Evolutionary conservation across 1,140 invertebrate species (phyloP).

Genomic region (Calycopis cecrops): DNA sequence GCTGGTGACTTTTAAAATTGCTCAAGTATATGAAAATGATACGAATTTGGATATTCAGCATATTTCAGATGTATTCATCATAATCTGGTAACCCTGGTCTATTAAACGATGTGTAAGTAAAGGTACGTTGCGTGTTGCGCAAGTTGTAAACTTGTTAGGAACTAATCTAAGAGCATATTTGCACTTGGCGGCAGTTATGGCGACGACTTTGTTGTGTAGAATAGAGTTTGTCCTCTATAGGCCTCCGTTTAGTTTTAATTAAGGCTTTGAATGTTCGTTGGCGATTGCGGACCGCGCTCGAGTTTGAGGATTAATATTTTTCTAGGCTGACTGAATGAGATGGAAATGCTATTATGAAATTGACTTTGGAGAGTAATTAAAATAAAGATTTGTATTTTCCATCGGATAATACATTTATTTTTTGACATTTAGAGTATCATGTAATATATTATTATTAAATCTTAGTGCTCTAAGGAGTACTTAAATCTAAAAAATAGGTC

Average conservation of each 20-base stretch:
- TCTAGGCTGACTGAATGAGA: constrained; percentile 14
- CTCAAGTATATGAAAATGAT: too few species aligned
- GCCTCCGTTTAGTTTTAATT: constrained; percentile 53
- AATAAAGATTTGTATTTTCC: constrained; percentile 8
- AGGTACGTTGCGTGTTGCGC: constrained; percentile 7
- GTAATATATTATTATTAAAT: too few species aligned
- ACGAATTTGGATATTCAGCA: too few species aligned
- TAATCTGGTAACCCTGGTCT: too few species aligned
- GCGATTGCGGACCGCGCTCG: constrained; percentile 18
- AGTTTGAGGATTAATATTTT: constrained; percentile 22
- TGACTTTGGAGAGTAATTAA: constrained; percentile 12
- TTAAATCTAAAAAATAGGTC: too few species aligned
- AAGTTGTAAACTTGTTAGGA: constrained; percentile 20
- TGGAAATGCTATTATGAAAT: constrained; percentile 12
- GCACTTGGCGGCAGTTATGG: constrained; percentile 49
- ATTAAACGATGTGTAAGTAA: neutral
- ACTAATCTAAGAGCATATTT: constrained; percentile 44
- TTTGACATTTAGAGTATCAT: too few species aligned
- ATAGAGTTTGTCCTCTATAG: constrained; percentile 40
- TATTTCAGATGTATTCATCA: too few species aligned
- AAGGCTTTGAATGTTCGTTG: constrained; percentile 49
- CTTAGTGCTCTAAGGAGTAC: too few species aligned
- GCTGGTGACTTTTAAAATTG: too few species aligned
- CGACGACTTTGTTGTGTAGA: constrained; percentile 44
- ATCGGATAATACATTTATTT: too few species aligned